These are phyloP conservation scores for Cydia splendana DNA, from an alignment of 1,140 invertebrate species.

Conservation along the genomic window DNA sequence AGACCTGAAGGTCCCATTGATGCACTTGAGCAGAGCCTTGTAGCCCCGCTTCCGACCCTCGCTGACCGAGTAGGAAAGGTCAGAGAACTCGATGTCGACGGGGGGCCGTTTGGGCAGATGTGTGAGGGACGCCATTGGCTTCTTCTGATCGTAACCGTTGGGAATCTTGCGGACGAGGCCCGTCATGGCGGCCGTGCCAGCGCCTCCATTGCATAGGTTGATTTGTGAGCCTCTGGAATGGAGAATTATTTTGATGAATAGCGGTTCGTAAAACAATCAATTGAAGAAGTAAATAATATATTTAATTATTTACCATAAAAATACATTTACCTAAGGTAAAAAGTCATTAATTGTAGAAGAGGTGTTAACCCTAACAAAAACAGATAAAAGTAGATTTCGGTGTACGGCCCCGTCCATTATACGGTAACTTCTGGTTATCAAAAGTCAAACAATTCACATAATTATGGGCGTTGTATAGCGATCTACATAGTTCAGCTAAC, in stretches of 20 bases:
- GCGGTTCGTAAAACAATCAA: too few relatives aligned
- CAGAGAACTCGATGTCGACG: slow-evolving; percentile 92
- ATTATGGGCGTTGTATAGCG: too few relatives aligned
- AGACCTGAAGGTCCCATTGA: slow-evolving; percentile 90
- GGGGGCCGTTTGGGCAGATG: slow-evolving; percentile 90
- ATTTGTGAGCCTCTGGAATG: slow-evolving; percentile 82
- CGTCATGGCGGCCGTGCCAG: slow-evolving; percentile 75
- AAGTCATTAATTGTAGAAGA: too few relatives aligned
- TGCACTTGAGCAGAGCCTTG: slow-evolving; percentile 90
- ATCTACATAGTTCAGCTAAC: too few relatives aligned
- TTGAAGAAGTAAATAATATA: too few relatives aligned
- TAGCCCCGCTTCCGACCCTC: slow-evolving; percentile 89
- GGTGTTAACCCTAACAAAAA: too few relatives aligned
- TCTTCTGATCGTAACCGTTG: slow-evolving; percentile 83
- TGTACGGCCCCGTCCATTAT: too few relatives aligned
- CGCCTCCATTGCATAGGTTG: slow-evolving; percentile 85
- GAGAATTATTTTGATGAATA: not conserved
- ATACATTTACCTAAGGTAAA: too few relatives aligned
- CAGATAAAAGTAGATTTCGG: too few relatives aligned
- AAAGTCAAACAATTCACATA: too few relatives aligned
- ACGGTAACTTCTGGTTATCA: too few relatives aligned
- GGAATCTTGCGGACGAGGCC: slow-evolving; percentile 84
- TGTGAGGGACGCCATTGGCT: slow-evolving; percentile 83
- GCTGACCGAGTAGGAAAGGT: slow-evolving; percentile 91
- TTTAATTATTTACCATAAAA: too few relatives aligned